Evolutionary conservation across 2,797 vertebrate species (phyloP).

Genomic region (Pachyuromys duprasi): DNA sequence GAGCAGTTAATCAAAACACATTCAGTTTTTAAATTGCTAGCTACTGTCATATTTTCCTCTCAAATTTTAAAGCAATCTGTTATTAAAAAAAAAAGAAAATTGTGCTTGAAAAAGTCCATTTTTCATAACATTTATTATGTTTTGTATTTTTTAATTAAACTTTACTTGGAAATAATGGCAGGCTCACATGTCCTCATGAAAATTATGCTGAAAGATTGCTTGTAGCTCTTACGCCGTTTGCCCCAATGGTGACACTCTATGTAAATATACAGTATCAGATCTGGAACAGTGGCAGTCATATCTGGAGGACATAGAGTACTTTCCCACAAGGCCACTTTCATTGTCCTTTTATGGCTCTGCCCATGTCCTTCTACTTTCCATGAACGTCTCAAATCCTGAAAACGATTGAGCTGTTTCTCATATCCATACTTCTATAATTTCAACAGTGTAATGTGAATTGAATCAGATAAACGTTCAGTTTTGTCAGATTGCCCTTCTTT

Average conservation of each 20-base stretch:
- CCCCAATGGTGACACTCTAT: neutral
- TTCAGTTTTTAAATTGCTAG: slow-evolving; percentile 28
- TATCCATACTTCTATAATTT: neutral
- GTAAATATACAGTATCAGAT: neutral
- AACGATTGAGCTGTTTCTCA: neutral
- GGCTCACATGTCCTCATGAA: neutral
- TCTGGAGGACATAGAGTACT: neutral
- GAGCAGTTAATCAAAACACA: slow-evolving; percentile 33
- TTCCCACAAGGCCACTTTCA: neutral
- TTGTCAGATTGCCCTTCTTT: neutral
- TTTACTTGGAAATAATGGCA: neutral
- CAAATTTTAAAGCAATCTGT: slow-evolving; percentile 14
- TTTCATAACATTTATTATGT: slow-evolving; percentile 9
- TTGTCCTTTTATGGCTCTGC: neutral
- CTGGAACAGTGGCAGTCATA: neutral
- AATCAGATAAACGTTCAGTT: neutral
- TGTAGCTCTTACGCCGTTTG: neutral
- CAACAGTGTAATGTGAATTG: neutral
- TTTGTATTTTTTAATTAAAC: slow-evolving; percentile 31
- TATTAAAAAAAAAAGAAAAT: neutral
- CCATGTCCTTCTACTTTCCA: neutral
- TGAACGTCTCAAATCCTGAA: neutral
- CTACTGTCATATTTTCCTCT: neutral
- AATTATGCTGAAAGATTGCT: neutral
- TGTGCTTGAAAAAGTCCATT: neutral